A percentile compares a stretch with the other conserved stretches of the same genome.
phyloP scores from a whole-genome alignment of 2,888 invertebrate species.

The Tanytarsus gracilentus region DNA sequence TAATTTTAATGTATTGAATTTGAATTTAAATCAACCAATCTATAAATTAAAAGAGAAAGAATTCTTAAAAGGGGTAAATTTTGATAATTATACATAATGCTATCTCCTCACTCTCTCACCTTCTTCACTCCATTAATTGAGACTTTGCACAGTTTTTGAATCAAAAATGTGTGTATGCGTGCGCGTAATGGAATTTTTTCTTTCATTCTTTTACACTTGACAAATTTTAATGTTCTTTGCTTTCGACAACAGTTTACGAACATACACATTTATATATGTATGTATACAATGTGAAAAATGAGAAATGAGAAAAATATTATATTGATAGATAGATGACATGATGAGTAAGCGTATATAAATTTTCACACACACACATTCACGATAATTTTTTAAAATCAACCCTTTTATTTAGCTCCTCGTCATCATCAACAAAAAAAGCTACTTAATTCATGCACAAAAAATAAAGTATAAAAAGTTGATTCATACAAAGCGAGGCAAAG shows the following conservation, averaged over 20 bases:
- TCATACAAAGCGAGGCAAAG: too few species aligned
- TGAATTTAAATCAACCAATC: constrained; percentile 29
- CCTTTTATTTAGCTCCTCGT: constrained; percentile 24
- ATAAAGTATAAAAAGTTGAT: too few species aligned
- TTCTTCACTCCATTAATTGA: not conserved
- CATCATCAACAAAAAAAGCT: constrained; percentile 12
- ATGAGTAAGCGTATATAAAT: constrained; percentile 16
- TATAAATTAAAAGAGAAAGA: constrained; percentile 23
- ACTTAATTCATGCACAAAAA: constrained; percentile 23
- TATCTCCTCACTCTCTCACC: constrained; percentile 1
- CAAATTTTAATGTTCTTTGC: constrained; percentile 13
- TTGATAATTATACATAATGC: constrained; percentile 27
- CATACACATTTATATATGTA: too few species aligned
- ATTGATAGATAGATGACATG: constrained; percentile 29
- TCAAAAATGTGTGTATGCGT: not conserved
- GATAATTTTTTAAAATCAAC: constrained; percentile 9
- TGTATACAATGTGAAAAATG: too few species aligned
- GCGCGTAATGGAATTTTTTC: constrained; percentile 6
- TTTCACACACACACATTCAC: constrained; percentile 10
- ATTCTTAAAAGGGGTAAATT: constrained; percentile 5
- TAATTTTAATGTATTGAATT: constrained; percentile 28
- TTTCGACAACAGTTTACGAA: too few species aligned
- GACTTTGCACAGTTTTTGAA: not conserved
- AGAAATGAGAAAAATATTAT: constrained; percentile 10
- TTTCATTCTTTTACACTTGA: constrained; percentile 5